Percentiles rank a stretch among this genome's conserved stretches.
These are phyloP conservation scores for Tortricodes alternella DNA, from an alignment of 2,888 invertebrate genomes.

Conservation along the genomic window DNA sequence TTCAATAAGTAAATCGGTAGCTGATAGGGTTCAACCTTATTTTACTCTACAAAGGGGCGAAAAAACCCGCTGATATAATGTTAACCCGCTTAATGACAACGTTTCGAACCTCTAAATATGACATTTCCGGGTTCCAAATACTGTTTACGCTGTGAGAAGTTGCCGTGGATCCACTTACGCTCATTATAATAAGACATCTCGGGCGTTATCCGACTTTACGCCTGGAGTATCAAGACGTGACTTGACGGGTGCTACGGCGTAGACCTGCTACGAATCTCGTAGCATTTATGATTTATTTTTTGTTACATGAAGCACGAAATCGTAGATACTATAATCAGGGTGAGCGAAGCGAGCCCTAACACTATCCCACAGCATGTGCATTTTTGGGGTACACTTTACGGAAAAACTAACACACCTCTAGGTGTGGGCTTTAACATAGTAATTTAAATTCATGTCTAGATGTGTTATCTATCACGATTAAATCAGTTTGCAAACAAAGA, in stretches of 20 bases:
- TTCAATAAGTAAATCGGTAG: constrained; percentile 5
- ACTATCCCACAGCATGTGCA: too few species aligned
- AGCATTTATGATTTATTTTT: neutral
- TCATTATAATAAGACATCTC: neutral
- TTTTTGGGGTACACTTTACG: too few species aligned
- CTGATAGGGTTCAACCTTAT: constrained; percentile 4
- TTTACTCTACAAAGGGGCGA: constrained; percentile 4
- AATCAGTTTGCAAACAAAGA: too few species aligned
- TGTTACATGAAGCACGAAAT: neutral
- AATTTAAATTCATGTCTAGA: too few species aligned
- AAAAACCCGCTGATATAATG: neutral
- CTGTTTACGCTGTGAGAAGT: neutral
- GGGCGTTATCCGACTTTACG: too few species aligned
- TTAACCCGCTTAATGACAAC: neutral
- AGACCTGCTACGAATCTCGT: constrained; percentile 12
- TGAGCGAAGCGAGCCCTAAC: too few species aligned
- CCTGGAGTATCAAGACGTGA: too few species aligned
- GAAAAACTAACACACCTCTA: too few species aligned
- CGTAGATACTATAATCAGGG: neutral
- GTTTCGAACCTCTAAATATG: constrained; percentile 3
- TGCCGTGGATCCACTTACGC: neutral
- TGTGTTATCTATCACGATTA: too few species aligned
- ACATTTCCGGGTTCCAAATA: neutral
- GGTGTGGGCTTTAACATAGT: too few species aligned
- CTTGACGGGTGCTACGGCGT: constrained; percentile 1